Percentiles rank a stretch among this genome's conserved stretches.
phyloP scores from a whole-genome alignment of 2,797 vertebrate genomes.

The Bovichtus diacanthus region DNA sequence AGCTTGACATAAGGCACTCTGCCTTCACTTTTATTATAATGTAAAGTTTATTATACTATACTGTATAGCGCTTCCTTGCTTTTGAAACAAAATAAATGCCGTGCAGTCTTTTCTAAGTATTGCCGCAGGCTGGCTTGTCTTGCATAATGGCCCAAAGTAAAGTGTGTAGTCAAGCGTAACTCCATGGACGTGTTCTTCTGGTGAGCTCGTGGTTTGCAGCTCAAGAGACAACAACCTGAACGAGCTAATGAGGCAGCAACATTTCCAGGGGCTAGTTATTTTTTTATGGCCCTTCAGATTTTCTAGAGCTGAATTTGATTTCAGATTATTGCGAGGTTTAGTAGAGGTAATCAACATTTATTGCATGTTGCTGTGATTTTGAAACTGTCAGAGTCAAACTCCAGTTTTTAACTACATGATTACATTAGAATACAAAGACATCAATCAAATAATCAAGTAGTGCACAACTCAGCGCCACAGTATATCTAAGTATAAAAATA shows the following conservation, averaged over 20 bases:
- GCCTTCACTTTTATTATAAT: not conserved
- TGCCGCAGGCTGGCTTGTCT: not conserved
- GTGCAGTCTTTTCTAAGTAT: not conserved
- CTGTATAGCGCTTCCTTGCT: no score
- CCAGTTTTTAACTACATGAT: not conserved
- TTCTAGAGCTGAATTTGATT: not conserved
- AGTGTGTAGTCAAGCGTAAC: not conserved
- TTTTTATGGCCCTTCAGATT: not conserved
- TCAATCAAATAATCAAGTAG: no score
- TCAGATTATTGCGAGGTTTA: not conserved
- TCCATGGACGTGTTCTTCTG: not conserved
- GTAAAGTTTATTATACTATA: not conserved
- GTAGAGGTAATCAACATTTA: not conserved
- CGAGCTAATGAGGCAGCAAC: not conserved
- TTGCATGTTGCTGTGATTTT: not conserved
- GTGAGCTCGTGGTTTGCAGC: not conserved
- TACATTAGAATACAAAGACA: not conserved
- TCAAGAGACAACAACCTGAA: not conserved
- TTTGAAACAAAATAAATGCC: not conserved
- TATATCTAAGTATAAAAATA: not conserved
- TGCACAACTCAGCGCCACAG: not conserved
- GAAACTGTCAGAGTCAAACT: not conserved
- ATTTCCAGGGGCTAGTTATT: not conserved
- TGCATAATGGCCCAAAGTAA: not conserved
- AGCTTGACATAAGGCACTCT: not conserved